phyloP scores from a whole-genome alignment of 2,797 vertebrate species.

The Emys orbicularis region DNA sequence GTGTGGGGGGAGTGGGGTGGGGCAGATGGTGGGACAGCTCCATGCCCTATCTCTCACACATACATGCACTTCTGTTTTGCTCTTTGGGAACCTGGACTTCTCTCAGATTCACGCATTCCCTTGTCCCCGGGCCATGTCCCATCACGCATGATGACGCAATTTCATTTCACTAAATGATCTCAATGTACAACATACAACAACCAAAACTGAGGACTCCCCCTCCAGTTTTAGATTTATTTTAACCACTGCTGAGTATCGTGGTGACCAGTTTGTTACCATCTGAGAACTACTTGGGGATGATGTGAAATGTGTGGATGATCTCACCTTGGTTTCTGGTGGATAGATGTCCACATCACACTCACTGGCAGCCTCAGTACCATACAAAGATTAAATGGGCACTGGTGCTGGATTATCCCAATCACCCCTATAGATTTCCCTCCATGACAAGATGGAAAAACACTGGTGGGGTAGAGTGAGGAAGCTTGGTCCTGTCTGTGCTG shows the following conservation, averaged over 20 bases:
- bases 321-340: background rate
- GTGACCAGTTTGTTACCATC: background rate
- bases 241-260: background rate
- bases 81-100: background rate
- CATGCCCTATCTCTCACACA: background rate
- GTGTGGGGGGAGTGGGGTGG: accelerated
- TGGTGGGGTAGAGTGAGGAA: background rate
- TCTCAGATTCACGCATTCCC: background rate
- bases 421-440: background rate
- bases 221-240: background rate
- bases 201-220: background rate
- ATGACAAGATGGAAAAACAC: background rate
- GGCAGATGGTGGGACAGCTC: background rate
- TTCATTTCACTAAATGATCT: background rate
- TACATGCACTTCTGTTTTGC: background rate
- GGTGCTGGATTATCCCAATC: background rate
- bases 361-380: background rate
- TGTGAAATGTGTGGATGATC: background rate
- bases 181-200: background rate
- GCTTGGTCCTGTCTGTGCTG: background rate
- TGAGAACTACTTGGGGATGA: background rate
- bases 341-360: background rate
- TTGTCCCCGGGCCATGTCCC: background rate
- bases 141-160: background rate
- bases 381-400: background rate